Conservation (phyloP, 1,140 invertebrate species). For the Sweltsa coloradensis region DNA sequence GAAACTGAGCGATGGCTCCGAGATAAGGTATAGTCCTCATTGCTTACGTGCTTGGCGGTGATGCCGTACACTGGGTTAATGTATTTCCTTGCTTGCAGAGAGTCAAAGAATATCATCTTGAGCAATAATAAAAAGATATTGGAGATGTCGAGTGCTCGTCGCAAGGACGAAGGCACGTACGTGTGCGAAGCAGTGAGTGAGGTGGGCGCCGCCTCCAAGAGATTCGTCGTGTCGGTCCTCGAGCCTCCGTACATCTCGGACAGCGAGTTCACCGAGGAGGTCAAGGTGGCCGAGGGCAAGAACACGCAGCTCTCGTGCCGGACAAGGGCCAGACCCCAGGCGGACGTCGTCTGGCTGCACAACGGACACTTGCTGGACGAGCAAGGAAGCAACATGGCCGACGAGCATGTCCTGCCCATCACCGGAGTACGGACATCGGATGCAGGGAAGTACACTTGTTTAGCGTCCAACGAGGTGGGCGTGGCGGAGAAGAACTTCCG, state of each 20-base stretch:
- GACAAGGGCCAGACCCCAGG: slow-evolving; percentile 10
- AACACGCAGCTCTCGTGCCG: slow-evolving; percentile 8
- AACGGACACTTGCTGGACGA: slow-evolving; percentile 14
- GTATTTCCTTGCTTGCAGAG: not conserved
- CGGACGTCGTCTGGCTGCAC: slow-evolving; percentile 16
- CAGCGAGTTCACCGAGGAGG: slow-evolving; percentile 11
- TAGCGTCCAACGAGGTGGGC: slow-evolving; percentile 22
- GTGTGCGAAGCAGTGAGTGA: slow-evolving; percentile 13
- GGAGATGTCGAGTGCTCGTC: slow-evolving; percentile 4
- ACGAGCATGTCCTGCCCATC: not conserved
- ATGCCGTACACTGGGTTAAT: not conserved
- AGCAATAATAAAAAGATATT: slow-evolving; percentile 3
- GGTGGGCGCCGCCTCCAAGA: slow-evolving; percentile 10
- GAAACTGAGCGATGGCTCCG: slow-evolving; percentile 5
- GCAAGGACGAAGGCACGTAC: slow-evolving; percentile 12
- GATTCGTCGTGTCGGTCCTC: slow-evolving; percentile 14
- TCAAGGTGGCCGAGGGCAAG: slow-evolving; percentile 9
- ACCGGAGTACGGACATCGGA: not conserved
- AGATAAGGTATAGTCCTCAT: slow-evolving; percentile 3
- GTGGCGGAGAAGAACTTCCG: slow-evolving; percentile 18
- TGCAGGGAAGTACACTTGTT: slow-evolving; percentile 22
- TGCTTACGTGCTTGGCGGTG: not conserved
- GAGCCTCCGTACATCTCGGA: slow-evolving; percentile 15
- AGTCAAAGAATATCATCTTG: not conserved
- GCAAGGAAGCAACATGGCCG: not conserved